A percentile compares a stretch with the other conserved stretches of the same genome.
Evolutionary conservation across 2,888 invertebrate genomes (phyloP).

Genomic region (Cephus runcator): DNA sequence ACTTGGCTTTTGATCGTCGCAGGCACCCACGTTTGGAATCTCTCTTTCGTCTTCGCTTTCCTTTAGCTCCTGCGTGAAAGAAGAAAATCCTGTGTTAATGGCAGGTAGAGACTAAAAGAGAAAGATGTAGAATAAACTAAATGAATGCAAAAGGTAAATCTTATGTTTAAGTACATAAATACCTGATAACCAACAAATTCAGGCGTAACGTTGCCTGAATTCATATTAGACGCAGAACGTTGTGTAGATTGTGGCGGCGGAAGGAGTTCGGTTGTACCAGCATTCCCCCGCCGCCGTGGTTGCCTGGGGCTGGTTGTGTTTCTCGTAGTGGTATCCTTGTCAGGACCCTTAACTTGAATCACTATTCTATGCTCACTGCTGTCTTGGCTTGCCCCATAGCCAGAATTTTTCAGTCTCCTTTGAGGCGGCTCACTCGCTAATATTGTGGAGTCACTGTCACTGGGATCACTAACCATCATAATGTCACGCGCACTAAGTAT

Average conservation of each 20-base stretch:
- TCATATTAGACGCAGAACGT: constrained; percentile 12
- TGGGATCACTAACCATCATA: constrained; percentile 88
- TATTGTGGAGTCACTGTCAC: constrained; percentile 90
- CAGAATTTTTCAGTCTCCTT: constrained; percentile 64
- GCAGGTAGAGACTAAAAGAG: background rate
- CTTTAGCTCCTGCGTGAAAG: constrained; percentile 55
- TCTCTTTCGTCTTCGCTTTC: constrained; percentile 63
- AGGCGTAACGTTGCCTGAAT: constrained; percentile 59
- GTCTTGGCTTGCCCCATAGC: constrained; percentile 53
- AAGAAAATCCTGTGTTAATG: background rate
- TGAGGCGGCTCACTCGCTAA: constrained; percentile 83
- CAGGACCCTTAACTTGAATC: constrained; percentile 80
- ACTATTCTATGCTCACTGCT: constrained; percentile 82
- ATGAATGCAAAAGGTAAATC: background rate
- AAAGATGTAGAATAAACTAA: background rate
- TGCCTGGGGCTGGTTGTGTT: constrained; percentile 54
- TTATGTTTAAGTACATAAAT: constrained; percentile 12
- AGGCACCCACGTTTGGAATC: constrained; percentile 22
- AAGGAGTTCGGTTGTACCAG: constrained; percentile 12
- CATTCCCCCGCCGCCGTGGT: constrained; percentile 43
- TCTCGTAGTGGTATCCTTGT: constrained; percentile 58
- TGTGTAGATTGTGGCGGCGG: constrained; percentile 20
- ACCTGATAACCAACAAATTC: constrained; percentile 73
- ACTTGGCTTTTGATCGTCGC: constrained; percentile 57
- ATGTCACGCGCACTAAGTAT: constrained; percentile 78